phyloP scores from a whole-genome alignment of 1,140 invertebrate genomes.

The Eriosoma lanigerum region DNA sequence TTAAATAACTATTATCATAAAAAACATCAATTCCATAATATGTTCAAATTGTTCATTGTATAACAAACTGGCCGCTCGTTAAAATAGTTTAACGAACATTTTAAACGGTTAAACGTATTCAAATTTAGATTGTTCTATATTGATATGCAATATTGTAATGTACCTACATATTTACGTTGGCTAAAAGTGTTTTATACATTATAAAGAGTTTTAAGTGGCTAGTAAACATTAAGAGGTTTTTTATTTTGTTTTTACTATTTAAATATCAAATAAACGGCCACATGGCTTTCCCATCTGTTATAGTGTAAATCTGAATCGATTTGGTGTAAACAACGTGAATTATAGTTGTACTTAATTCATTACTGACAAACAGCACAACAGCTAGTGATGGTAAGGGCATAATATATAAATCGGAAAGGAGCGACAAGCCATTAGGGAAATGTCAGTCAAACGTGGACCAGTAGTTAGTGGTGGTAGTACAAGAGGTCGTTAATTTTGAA shows the following conservation, averaged over 20 bases:
- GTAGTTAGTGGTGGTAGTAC: not conserved
- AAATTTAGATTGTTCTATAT: not conserved
- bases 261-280: constrained; percentile 22
- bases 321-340: constrained; percentile 22
- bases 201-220: not conserved
- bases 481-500: constrained; percentile 32
- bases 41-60: too few species aligned
- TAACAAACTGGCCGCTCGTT: not conserved
- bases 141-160: not conserved
- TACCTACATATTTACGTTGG: not conserved
- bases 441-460: constrained; percentile 30
- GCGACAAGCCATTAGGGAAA: constrained; percentile 50
- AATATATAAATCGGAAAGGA: constrained; percentile 16
- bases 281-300: not conserved
- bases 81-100: not conserved
- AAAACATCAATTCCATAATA: too few species aligned
- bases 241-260: not conserved
- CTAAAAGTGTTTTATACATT: too few species aligned
- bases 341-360: constrained; percentile 41
- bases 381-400: not conserved
- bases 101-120: not conserved
- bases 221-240: not conserved
- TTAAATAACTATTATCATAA: too few species aligned
- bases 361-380: constrained; percentile 24
- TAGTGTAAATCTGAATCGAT: not conserved